Evolutionary conservation across 2,797 vertebrate genomes (phyloP), one percentile per base, ranked within the genome.

Genomic region (Lepidocolaptes lacrymiger): DNA sequence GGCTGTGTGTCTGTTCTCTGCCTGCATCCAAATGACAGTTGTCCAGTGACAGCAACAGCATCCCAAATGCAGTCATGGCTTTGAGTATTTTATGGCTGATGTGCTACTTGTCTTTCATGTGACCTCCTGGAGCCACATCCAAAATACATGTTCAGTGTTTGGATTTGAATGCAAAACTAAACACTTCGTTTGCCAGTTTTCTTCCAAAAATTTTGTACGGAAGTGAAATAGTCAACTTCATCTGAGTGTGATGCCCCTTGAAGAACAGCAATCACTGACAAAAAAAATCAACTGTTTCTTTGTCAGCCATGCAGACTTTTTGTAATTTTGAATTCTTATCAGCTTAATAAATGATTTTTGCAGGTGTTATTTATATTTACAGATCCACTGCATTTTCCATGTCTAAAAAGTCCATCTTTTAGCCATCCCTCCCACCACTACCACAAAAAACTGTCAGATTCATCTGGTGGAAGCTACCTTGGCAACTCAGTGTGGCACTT

Each of bases 391-490:
- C 32, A 26, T 75, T 84, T 88, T 83, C 23, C 24, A 12, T 6
- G 2, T 73, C 63, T 13, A 82, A 78, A 95, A 94, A 72, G 37
- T 46, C 39, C 10, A 28, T 75, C 54, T 67, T 63, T 91, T 66
- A 79, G 63, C 71, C 63, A 63, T 49, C 22, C 27, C 41, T 89
- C 56, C 68, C 66, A 67, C 52, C 21, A 32, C 22, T 51, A 43
- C 49, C 36, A 81, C 75, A 92, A 67, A 85, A 91, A 89, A 27
- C 85, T 89, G 41, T 80, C 76, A 71, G 62, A 63, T 76, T 90
- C 23, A 37, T 79, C 36, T 89, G 71, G 19, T 85, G 14, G 56
- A 67, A 91, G 55, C 83, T 86, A 71, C 74, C 59, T 59, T 76
- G 67, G 88, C 86, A 82, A 46, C 34, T 85, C 52, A 71, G 41